Evolutionary conservation across 2,113 vertebrate species (phyloP).

Genomic region (Oenanthe oenanthe): DNA sequence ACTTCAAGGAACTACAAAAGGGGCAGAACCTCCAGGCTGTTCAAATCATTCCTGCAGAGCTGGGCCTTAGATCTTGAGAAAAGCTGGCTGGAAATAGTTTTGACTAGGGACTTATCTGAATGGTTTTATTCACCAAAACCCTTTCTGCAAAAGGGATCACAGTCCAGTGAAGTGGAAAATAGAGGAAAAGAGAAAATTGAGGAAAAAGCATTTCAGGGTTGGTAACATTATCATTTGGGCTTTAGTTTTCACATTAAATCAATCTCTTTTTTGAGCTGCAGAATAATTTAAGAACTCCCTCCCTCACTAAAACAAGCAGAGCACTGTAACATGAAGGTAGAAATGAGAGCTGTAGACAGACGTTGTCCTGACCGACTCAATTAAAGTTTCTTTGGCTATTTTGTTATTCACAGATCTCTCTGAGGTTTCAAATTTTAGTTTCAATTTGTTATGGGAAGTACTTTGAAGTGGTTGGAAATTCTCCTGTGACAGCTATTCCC

Average conservation of each 20-base stretch:
- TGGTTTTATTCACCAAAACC: neutral
- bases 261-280: neutral
- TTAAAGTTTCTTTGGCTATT: neutral
- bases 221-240: neutral
- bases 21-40: neutral
- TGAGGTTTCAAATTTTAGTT: slow-evolving; percentile 11
- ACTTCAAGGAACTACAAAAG: neutral
- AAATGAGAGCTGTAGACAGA: neutral
- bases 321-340: neutral
- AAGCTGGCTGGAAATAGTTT: neutral
- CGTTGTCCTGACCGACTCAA: neutral
- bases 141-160: neutral
- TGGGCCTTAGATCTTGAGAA: neutral
- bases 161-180: neutral
- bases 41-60: neutral
- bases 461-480: slow-evolving; percentile 23
- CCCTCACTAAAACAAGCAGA: neutral
- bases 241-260: neutral
- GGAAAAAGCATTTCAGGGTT: neutral
- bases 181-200: neutral
- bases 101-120: neutral
- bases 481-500: slow-evolving; percentile 2
- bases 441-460: slow-evolving; percentile 24
- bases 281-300: neutral
- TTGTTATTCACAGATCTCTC: neutral